Evolutionary conservation across 2,113 vertebrate species (phyloP).

Genomic region (Indri indri): DNA sequence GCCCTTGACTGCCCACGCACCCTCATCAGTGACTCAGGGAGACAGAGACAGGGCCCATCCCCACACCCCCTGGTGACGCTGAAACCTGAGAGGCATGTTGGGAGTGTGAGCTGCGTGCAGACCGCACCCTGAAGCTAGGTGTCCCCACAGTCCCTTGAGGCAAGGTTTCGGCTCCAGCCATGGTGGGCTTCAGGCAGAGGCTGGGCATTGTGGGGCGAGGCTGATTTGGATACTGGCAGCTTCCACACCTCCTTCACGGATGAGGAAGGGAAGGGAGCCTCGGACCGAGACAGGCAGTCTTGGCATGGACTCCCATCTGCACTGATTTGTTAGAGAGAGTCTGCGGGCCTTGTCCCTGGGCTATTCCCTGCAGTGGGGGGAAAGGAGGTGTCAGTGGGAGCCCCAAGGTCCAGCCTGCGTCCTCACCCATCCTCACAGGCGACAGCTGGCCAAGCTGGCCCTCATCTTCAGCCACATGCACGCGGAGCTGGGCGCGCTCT

Average conservation of each 20-base stretch:
- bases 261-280: neutral
- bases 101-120: too few relatives aligned
- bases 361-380: accelerated
- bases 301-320: neutral
- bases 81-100: neutral
- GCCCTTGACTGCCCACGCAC: neutral
- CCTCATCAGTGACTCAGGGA: neutral
- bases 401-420: neutral
- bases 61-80: neutral
- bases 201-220: neutral
- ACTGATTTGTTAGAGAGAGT: too few relatives aligned
- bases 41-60: neutral
- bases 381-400: neutral
- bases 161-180: neutral
- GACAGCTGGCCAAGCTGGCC: conserved; percentile 89
- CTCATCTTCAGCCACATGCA: conserved; percentile 93
- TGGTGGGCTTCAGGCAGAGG: neutral
- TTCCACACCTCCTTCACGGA: neutral
- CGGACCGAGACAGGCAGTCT: neutral
- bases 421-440: conserved; percentile 79
- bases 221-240: too few relatives aligned
- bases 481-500: conserved; percentile 86
- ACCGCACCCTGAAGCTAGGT: accelerated
- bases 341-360: neutral
- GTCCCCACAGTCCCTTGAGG: neutral